Evolutionary conservation across 2,888 invertebrate species (phyloP).

Genomic region (Lottia gigantea): DNA sequence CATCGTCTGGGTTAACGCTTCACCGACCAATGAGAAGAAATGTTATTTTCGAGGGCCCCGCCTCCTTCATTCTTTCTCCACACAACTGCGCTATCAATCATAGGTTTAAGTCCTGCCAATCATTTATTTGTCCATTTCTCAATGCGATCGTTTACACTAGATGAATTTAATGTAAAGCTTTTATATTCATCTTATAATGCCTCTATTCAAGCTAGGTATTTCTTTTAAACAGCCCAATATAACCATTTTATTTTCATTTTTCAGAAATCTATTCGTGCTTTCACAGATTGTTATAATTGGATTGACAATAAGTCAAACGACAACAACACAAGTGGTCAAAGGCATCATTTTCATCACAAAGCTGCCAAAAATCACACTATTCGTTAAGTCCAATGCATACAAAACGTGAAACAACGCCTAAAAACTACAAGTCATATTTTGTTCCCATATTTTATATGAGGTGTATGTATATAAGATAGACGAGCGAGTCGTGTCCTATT

Average conservation of each 20-base stretch:
- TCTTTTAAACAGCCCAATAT: constrained; percentile 24
- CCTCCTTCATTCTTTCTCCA: constrained; percentile 41
- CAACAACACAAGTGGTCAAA: constrained; percentile 20
- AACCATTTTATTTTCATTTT: constrained; percentile 21
- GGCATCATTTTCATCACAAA: constrained; percentile 9
- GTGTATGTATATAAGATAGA: too few relatives aligned
- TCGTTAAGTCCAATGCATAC: constrained; percentile 6
- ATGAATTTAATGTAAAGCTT: constrained; percentile 17
- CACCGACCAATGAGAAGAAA: constrained; percentile 38
- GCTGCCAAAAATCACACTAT: constrained; percentile 5
- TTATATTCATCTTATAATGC: constrained; percentile 19
- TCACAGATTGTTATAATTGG: constrained; percentile 24
- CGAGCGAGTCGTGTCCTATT: too few relatives aligned
- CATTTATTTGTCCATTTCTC: constrained; percentile 51
- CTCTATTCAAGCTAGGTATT: constrained; percentile 28
- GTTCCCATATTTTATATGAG: too few relatives aligned
- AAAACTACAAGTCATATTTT: neutral
- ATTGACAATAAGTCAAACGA: constrained; percentile 21
- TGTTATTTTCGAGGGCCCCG: constrained; percentile 44
- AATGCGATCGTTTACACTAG: constrained; percentile 20
- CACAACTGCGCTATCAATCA: constrained; percentile 49
- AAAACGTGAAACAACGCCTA: constrained; percentile 12
- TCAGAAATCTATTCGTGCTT: constrained; percentile 19
- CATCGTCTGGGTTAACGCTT: neutral
- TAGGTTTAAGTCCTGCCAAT: constrained; percentile 52